These are phyloP conservation scores for Petrolisthes cinctipes DNA, from an alignment of 2,888 invertebrate genomes.

Conservation along the genomic window DNA sequence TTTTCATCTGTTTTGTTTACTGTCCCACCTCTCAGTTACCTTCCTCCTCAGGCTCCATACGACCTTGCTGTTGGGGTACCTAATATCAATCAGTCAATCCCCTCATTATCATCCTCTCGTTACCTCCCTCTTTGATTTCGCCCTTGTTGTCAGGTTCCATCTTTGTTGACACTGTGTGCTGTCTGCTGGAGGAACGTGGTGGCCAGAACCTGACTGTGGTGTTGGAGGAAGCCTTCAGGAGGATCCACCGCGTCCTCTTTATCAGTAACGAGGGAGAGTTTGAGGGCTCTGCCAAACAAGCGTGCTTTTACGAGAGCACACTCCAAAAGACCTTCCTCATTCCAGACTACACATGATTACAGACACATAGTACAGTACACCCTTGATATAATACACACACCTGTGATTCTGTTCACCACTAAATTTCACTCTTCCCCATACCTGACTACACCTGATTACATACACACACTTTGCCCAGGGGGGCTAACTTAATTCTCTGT, in stretches of 20 bases:
- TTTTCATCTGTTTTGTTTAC: not conserved
- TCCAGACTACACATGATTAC: not conserved
- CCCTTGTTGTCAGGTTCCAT: conserved; percentile 33
- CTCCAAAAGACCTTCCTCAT: conserved; percentile 45
- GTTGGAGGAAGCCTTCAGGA: conserved; percentile 23
- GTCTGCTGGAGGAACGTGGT: conserved; percentile 18
- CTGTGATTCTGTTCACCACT: too few relatives aligned
- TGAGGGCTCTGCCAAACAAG: conserved; percentile 37
- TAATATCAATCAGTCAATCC: too few relatives aligned
- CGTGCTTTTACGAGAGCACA: conserved; percentile 44
- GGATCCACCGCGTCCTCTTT: conserved; percentile 45
- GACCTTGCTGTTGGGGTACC: too few relatives aligned
- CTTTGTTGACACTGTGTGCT: conserved; percentile 47
- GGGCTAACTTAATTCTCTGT: too few relatives aligned
- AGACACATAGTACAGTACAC: too few relatives aligned
- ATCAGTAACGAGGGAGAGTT: not conserved
- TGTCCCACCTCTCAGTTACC: not conserved
- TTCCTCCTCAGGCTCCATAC: too few relatives aligned
- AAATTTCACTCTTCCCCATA: too few relatives aligned
- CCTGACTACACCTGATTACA: too few relatives aligned
- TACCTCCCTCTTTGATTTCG: not conserved
- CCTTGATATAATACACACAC: too few relatives aligned
- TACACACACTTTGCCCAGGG: too few relatives aligned
- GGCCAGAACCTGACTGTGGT: conserved; percentile 34
- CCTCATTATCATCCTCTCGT: too few relatives aligned